These are phyloP conservation scores for Aphodius sticticus DNA, from an alignment of 2,888 invertebrate species.

Conservation along the genomic window DNA sequence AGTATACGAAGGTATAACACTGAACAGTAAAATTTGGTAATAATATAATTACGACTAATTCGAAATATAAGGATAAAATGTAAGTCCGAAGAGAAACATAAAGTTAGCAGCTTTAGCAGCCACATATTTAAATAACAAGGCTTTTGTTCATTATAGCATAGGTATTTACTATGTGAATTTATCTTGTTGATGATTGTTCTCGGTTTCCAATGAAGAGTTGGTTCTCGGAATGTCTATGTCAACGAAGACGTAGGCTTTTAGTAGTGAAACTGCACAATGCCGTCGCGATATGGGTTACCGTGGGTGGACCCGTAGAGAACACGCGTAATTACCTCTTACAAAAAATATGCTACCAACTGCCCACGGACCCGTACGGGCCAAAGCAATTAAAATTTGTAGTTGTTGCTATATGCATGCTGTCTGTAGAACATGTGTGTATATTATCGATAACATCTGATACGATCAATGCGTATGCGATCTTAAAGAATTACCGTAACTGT, in stretches of 20 bases:
- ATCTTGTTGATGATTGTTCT: background rate
- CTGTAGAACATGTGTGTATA: background rate
- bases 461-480: background rate
- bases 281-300: background rate
- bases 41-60: no score
- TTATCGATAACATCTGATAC: background rate
- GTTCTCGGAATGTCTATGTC: background rate
- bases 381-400: background rate
- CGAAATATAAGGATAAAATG: no score
- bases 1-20: no score
- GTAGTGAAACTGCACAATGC: background rate
- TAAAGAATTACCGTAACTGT: no score
- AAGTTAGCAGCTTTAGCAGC: no score
- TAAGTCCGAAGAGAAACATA: no score
- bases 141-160: no score
- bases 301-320: background rate
- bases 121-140: no score
- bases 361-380: background rate
- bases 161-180: background rate
- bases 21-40: no score
- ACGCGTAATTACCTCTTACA: background rate
- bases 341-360: conserved; percentile 4
- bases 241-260: background rate
- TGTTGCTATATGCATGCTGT: background rate
- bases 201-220: background rate